A percentile compares a stretch with the other conserved stretches of the same genome.
These are phyloP conservation scores for Cryptophagus acutangulus DNA, from an alignment of 2,888 invertebrate genomes.

Conservation along the genomic window DNA sequence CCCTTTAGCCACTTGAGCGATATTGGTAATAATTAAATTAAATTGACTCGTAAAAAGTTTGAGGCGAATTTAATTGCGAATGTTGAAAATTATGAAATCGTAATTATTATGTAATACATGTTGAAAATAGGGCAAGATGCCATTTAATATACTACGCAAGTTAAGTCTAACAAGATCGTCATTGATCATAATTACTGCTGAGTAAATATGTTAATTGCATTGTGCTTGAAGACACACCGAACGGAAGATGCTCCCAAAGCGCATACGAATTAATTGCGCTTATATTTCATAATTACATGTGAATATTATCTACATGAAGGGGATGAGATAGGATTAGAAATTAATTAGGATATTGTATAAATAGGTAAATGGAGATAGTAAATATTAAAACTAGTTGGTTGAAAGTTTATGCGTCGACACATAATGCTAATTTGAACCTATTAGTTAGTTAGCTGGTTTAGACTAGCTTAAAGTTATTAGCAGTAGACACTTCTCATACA, in stretches of 20 bases:
- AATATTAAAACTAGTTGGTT: not conserved
- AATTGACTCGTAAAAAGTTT: too few species aligned
- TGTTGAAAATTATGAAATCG: too few species aligned
- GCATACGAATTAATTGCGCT: not conserved
- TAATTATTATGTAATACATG: slow-evolving; percentile 1
- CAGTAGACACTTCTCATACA: too few species aligned
- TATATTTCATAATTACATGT: slow-evolving; percentile 1
- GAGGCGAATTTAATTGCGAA: not conserved
- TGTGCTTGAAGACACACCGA: too few species aligned
- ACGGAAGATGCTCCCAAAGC: not conserved
- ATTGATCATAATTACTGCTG: not conserved
- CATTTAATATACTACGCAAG: too few species aligned
- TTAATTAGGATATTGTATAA: not conserved
- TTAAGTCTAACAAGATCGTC: not conserved
- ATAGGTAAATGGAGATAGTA: not conserved
- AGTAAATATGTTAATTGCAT: not conserved
- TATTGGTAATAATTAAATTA: too few species aligned
- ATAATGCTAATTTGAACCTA: not conserved
- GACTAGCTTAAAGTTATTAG: not conserved
- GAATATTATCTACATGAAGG: not conserved
- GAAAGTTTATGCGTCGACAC: not conserved
- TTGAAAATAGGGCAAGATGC: not conserved
- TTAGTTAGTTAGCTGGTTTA: not conserved
- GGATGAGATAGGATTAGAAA: not conserved
- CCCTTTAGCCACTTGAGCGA: too few species aligned